Evolutionary conservation across 2,888 invertebrate species (phyloP).

Genomic region (Drosophila bunnanda): DNA sequence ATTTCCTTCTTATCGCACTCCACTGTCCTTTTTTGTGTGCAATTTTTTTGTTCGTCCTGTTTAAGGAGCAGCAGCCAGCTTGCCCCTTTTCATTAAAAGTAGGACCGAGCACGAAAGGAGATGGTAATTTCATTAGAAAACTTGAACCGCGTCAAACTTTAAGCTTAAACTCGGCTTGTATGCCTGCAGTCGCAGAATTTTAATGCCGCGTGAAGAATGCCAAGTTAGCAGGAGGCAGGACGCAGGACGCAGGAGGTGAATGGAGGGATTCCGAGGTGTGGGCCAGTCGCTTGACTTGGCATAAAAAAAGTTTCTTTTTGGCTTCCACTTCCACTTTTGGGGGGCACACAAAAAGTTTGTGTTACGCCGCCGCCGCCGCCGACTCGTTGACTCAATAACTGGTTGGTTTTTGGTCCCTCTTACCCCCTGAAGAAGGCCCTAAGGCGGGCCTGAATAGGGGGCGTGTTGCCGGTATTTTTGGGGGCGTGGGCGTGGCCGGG

Average conservation of each 20-base stretch:
- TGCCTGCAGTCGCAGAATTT: slow-evolving; percentile 68
- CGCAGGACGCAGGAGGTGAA: background rate
- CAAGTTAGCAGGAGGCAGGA: slow-evolving; percentile 20
- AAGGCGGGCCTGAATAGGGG: slow-evolving; percentile 34
- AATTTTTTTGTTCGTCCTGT: background rate
- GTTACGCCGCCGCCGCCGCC: slow-evolving; percentile 64
- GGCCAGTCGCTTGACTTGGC: slow-evolving; percentile 52
- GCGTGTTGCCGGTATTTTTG: slow-evolving; percentile 12
- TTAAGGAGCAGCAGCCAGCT: slow-evolving; percentile 40
- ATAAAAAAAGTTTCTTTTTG: slow-evolving; percentile 62
- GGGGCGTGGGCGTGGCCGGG: slow-evolving; percentile 20
- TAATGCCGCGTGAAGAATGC: slow-evolving; percentile 70
- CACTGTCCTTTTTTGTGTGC: slow-evolving; percentile 10
- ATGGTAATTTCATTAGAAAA: slow-evolving; percentile 81
- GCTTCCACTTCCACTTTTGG: slow-evolving; percentile 53
- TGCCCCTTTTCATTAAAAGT: slow-evolving; percentile 65
- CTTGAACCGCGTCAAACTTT: slow-evolving; percentile 80
- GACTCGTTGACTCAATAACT: slow-evolving; percentile 76
- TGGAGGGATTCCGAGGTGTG: slow-evolving; percentile 10
- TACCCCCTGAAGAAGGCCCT: slow-evolving; percentile 7
- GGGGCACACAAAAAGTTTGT: slow-evolving; percentile 65
- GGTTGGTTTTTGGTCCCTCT: slow-evolving; percentile 41
- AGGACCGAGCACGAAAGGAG: slow-evolving; percentile 59
- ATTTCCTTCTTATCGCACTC: slow-evolving; percentile 62
- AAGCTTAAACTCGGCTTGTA: slow-evolving; percentile 64